Evolutionary conservation across 2,797 vertebrate species (phyloP).

Genomic region (Phalanger gymnotis): DNA sequence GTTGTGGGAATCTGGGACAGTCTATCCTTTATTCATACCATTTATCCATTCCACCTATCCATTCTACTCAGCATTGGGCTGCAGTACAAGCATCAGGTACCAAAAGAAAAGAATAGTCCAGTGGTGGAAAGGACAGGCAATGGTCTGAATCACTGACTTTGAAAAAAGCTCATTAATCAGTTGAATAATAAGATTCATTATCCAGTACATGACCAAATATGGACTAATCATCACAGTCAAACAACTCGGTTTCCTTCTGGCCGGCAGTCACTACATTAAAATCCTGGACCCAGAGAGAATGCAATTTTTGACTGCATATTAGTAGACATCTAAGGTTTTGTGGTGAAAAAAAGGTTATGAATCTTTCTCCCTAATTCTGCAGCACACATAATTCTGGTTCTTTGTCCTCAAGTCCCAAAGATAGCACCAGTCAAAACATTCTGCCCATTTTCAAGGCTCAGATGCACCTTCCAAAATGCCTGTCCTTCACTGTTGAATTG

Average conservation of each 20-base stretch:
- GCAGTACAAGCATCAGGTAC: neutral
- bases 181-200: slow-evolving; percentile 48
- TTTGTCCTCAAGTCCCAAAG: neutral
- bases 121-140: slow-evolving; percentile 25
- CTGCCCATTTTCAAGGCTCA: neutral
- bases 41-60: slow-evolving; percentile 8
- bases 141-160: slow-evolving; percentile 56
- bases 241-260: neutral
- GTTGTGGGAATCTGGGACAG: slow-evolving; percentile 64
- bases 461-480: neutral
- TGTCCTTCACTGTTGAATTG: neutral
- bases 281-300: neutral
- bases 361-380: slow-evolving; percentile 20
- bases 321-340: neutral
- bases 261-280: neutral
- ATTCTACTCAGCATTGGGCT: neutral
- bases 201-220: neutral
- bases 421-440: neutral
- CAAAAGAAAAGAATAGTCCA: slow-evolving; percentile 55
- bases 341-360: neutral
- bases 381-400: neutral
- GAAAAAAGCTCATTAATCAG: slow-evolving; percentile 41
- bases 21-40: slow-evolving; percentile 48
- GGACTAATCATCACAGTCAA: neutral
- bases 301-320: neutral